phyloP scores from a whole-genome alignment of 2,888 invertebrate species.

The Pandemis corylana region DNA sequence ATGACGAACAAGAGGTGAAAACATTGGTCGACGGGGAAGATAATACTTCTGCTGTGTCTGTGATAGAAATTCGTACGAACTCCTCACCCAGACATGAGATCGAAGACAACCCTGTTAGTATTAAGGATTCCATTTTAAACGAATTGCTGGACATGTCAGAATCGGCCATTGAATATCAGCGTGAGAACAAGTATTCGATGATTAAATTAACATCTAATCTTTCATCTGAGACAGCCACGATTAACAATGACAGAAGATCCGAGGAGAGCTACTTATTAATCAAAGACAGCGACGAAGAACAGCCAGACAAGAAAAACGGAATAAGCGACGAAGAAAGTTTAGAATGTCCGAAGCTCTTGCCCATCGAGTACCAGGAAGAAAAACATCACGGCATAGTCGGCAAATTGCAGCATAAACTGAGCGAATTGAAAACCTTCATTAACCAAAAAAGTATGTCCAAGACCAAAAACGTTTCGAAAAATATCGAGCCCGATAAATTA shows the following conservation, averaged over 20 bases:
- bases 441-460: conserved; percentile 7
- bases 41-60: neutral
- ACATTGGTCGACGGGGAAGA: neutral
- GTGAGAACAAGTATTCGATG: conserved; percentile 48
- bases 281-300: conserved; percentile 53
- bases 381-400: conserved; percentile 16
- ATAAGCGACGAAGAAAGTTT: neutral
- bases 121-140: conserved; percentile 55
- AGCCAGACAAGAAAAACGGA: conserved; percentile 36
- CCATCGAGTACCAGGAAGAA: conserved; percentile 19
- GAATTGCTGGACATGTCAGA: conserved; percentile 64
- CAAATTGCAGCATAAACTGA: conserved; percentile 19
- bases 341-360: neutral
- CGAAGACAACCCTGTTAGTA: conserved; percentile 13
- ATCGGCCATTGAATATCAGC: conserved; percentile 34
- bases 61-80: neutral
- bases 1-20: neutral
- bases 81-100: neutral
- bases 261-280: conserved; percentile 58
- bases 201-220: conserved; percentile 41
- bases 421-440: conserved; percentile 8
- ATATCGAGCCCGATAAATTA: neutral
- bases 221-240: conserved; percentile 17
- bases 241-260: conserved; percentile 11
- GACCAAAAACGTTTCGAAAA: neutral